Conservation (phyloP, 2,888 invertebrate genomes). For the Dynastes maya region DNA sequence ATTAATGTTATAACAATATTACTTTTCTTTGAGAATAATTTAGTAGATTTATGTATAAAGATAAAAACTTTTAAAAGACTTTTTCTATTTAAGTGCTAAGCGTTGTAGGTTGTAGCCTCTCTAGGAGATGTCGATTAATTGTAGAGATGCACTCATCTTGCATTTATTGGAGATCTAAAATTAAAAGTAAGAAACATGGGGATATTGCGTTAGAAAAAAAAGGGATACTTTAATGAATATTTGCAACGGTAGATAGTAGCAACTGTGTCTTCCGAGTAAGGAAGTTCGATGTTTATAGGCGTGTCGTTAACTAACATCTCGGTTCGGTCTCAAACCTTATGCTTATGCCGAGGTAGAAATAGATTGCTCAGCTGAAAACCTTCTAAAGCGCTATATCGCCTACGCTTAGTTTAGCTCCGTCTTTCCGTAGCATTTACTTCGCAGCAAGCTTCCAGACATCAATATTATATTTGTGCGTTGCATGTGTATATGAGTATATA, state of each 20-base stretch:
- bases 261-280: conserved; percentile 30
- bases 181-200: no score
- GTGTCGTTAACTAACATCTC: conserved; percentile 40
- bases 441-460: conserved; percentile 32
- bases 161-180: no score
- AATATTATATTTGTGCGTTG: conserved; percentile 25
- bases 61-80: no score
- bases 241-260: conserved; percentile 29
- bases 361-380: conserved; percentile 41
- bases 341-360: conserved; percentile 32
- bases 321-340: conserved; percentile 32
- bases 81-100: no score
- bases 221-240: conserved; percentile 9
- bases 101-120: no score
- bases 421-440: conserved; percentile 22
- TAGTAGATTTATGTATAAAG: no score
- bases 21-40: no score
- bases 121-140: no score
- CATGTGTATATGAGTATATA: conserved; percentile 6
- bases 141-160: no score
- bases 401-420: conserved; percentile 43
- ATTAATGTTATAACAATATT: no score
- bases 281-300: conserved; percentile 43
- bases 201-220: not conserved
- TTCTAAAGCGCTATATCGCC: conserved; percentile 46